Evolutionary conservation across 1,140 invertebrate genomes (phyloP).

Genomic region (Rhagoletis pomonella): DNA sequence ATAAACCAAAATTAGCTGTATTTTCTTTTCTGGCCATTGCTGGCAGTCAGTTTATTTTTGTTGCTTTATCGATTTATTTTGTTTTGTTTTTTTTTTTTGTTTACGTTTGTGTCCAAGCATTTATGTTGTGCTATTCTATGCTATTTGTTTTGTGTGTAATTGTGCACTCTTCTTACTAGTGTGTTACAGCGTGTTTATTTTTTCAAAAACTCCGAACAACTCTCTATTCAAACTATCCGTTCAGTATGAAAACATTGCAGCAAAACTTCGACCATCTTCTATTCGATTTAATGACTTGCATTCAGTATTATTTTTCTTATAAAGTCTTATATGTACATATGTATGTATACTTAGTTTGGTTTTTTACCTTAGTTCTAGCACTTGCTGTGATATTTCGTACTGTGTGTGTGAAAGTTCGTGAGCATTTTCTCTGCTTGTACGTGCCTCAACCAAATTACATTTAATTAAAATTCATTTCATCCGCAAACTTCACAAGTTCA

Average conservation of each 20-base stretch:
- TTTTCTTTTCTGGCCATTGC: background rate
- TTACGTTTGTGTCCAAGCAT: slow-evolving; percentile 12
- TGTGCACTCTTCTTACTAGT: background rate
- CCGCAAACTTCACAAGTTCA: slow-evolving; percentile 15
- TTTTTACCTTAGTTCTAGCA: background rate
- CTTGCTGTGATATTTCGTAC: background rate
- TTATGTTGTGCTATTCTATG: background rate
- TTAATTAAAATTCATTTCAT: slow-evolving; percentile 30
- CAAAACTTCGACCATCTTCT: background rate
- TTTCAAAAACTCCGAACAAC: background rate
- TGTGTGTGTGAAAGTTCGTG: background rate
- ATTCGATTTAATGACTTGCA: background rate
- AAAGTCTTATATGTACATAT: background rate
- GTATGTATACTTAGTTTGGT: background rate
- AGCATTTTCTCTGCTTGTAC: background rate
- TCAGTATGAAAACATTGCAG: background rate
- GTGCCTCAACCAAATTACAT: slow-evolving; percentile 24
- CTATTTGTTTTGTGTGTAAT: background rate
- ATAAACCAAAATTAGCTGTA: background rate
- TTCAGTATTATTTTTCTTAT: background rate
- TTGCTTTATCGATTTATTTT: background rate
- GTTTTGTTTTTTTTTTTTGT: slow-evolving; percentile 23
- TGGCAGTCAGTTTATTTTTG: background rate
- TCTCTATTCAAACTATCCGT: background rate
- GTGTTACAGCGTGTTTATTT: background rate